Percentiles rank a stretch among this genome's conserved stretches.
These are phyloP conservation scores for Anarhynchus alexandrinus DNA, from an alignment of 2,113 vertebrate genomes.

Conservation along the genomic window DNA sequence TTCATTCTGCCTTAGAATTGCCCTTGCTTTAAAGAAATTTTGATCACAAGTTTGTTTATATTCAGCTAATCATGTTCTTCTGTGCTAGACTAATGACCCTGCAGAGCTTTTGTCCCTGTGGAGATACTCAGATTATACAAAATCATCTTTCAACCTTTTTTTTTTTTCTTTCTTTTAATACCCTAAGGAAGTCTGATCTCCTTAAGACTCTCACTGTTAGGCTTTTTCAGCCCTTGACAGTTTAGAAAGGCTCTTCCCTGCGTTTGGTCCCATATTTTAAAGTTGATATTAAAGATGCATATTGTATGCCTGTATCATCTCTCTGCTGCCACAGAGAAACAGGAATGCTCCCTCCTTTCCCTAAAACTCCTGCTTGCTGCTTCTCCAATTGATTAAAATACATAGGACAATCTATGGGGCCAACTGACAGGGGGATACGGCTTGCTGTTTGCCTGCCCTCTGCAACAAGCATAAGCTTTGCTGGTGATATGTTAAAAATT, in stretches of 20 bases:
- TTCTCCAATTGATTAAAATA: not conserved
- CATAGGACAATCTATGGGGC: not conserved
- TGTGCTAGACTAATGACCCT: not conserved
- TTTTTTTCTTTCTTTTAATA: not conserved
- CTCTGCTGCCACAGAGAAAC: not conserved
- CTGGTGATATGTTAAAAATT: not conserved
- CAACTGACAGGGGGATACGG: not conserved
- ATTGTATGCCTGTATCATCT: not conserved
- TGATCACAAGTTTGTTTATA: constrained; percentile 8
- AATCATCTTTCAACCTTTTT: not conserved
- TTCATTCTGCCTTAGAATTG: not conserved
- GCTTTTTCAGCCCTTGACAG: not conserved
- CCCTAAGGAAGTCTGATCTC: not conserved
- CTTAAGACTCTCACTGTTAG: not conserved
- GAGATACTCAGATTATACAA: not conserved
- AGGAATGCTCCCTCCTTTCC: not conserved
- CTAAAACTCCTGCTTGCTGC: not conserved
- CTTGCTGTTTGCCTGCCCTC: not conserved
- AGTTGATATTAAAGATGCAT: not conserved
- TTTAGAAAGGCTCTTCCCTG: not conserved
- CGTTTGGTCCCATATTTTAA: not conserved
- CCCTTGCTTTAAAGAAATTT: not conserved
- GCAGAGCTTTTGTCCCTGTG: not conserved
- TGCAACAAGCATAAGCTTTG: not conserved
- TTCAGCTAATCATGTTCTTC: not conserved